Base-by-base conservation (phyloP, 2,888 invertebrate genomes). In the Tiliacea citrago region DNA sequence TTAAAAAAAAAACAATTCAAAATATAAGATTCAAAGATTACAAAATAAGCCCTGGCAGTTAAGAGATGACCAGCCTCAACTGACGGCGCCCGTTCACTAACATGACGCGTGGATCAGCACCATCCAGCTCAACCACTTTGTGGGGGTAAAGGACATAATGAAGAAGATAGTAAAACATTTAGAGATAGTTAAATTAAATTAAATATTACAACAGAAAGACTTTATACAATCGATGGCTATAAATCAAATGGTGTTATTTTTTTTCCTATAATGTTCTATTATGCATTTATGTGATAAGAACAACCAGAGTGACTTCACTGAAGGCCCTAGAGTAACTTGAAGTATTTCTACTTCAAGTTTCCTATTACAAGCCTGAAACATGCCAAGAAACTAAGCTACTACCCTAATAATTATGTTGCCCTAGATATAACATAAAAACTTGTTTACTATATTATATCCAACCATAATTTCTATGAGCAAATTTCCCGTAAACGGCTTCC, bases 401-500 rank as follows among this genome's bases (percentile, higher is more conserved):
- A 10, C n/a, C n/a, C 12, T n/a, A 13, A 63, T 63, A 24, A 39
- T 35, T 53, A 63, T 74, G 16, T 24, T 39, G 4, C 9, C 18
- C 1, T 1, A 42, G 12, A 51, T 16, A 45, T 8, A 42, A 13
- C 42, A 63, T 39, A 61, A 60, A 60, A 57, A 55, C 29, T 53
- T 65, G 18, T 57, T 67, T 60, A 77, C 24, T 62, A n/a, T 16
- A 68, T 42, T 16, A 68, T 42, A 69, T 60, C 62, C 35, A n/a
- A 39, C 42, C 51, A 66, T 62, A 73, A 77, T 77, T 69, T 79
- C n/a, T 71, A 75, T 57, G 68, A 75, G 35, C 55, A 74, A 81
- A 80, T 82, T 78, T 74, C 61, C 66, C 67, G 68, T 78, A 82
- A 88, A 86, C 75, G 79, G 79, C 78, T 87, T 86, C 63, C 85